Conservation (phyloP, 2,113 vertebrate genomes). For the Trachemys scripta region DNA sequence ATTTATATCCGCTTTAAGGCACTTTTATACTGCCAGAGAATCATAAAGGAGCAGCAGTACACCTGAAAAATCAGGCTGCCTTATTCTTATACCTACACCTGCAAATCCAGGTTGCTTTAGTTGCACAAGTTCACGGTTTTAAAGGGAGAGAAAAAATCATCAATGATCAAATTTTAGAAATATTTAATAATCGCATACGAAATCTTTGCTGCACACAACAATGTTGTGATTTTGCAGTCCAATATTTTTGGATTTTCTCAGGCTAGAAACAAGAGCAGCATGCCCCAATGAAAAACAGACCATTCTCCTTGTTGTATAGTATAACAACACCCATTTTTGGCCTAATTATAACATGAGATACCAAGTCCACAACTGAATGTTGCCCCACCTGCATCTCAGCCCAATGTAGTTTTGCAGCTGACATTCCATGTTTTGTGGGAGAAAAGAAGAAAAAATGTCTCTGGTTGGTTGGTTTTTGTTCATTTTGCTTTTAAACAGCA, state of each 20-base stretch:
- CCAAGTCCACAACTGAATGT: background rate
- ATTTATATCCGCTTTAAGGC: background rate
- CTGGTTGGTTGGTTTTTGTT: background rate
- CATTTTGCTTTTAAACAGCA: background rate
- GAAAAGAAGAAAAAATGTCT: background rate
- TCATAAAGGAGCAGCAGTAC: rapidly evolving
- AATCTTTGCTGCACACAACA: background rate
- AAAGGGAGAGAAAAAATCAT: background rate
- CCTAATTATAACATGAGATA: background rate
- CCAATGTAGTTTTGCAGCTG: background rate
- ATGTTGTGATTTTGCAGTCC: background rate
- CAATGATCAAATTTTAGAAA: background rate
- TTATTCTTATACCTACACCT: background rate
- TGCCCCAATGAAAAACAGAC: background rate
- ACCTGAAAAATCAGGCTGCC: background rate
- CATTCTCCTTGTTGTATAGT: background rate
- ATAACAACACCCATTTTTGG: background rate
- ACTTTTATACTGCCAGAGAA: background rate
- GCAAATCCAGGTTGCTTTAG: background rate
- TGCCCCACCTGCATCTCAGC: background rate
- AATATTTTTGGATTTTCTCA: background rate
- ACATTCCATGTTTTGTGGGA: background rate
- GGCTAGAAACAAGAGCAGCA: background rate
- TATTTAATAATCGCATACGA: background rate
- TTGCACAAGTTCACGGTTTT: background rate